Base-by-base conservation (phyloP, 2,888 invertebrate species). In the Calephelis perditalis region DNA sequence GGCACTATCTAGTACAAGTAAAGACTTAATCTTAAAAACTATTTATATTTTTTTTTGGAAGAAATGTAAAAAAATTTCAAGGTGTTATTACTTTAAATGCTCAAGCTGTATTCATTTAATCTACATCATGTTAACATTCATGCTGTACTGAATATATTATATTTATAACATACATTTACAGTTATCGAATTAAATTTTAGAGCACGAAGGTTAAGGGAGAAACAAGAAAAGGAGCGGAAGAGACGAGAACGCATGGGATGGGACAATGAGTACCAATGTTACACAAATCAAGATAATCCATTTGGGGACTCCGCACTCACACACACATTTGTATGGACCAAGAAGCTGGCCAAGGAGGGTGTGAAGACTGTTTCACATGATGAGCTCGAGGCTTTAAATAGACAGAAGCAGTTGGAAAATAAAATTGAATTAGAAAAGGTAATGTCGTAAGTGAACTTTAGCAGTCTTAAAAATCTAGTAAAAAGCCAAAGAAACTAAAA, bases 281-380 rank as follows among this genome's bases (percentile, higher is more conserved):
- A 99, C 77, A 99, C 99, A 0, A 98, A 99, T 82, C 96, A 96
- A 59, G 99, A 99, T 82, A 99, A 99, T 87, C 99, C 99, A 0
- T 99, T 99, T 82, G 99, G 99, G 0, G 99, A 99, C 91, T 96
- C 97, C 0, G 97, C 98, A 73, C 92, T 99, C 47, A 93, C 98
- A 6, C 95, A 98, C 44, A 96, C 98, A 0, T 99, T 99, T 84
- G 96, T 98, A 0, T 99, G 99, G 99, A 92, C 92, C 35, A 99
- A 99, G 84, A 99, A 99, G 81, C 90, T 99, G 57, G 96, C 98
- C 62, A 97, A 97, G 73, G 98, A 99, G 76, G 99, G 99, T 0
- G 89, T 97, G 1, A 93, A 94, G 57, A 94, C 94, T 63, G 94
- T 96, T 0, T 94, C 94, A 15, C 91, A 93, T 12, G 96, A 96